These are phyloP conservation scores for Solea senegalensis DNA, from an alignment of 2,113 vertebrate genomes.

Conservation along the genomic window DNA sequence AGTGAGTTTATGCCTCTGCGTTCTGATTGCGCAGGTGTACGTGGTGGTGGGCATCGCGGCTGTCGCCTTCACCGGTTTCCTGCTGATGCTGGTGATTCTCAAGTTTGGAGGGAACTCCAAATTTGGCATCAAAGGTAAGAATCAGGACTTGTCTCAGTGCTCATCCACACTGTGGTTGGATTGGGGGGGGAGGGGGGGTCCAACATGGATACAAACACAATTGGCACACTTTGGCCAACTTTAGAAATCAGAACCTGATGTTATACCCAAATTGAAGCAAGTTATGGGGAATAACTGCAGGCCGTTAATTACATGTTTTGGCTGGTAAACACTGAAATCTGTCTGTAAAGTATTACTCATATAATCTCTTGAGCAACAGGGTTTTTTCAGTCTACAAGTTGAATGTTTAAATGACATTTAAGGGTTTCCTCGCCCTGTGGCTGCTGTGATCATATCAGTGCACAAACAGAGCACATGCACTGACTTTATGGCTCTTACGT, in stretches of 20 bases:
- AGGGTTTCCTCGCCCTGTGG: too few species aligned
- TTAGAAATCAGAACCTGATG: background rate
- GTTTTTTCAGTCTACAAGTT: too few species aligned
- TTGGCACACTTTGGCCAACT: background rate
- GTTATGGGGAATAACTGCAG: background rate
- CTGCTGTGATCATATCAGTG: too few species aligned
- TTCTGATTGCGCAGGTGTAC: constrained; percentile 84
- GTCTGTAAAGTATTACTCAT: background rate
- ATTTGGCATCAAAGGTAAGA: constrained; percentile 99
- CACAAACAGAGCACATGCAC: too few species aligned
- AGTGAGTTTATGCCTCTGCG: constrained; percentile 11
- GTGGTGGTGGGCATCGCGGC: constrained; percentile 96
- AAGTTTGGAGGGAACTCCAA: constrained; percentile 98
- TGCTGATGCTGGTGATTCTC: constrained; percentile 94
- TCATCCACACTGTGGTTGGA: background rate
- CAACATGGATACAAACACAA: constrained; percentile 14
- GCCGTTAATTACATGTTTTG: background rate
- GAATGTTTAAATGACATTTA: too few species aligned
- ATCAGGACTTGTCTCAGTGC: constrained; percentile 7
- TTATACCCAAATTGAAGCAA: background rate
- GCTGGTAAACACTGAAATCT: too few species aligned
- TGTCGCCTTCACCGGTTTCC: constrained; percentile 92
- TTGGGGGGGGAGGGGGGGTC: background rate
- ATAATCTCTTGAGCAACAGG: too few species aligned
- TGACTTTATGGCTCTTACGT: too few species aligned